phyloP scores from a whole-genome alignment of 2,888 invertebrate genomes.

The Dynastes tityus region DNA sequence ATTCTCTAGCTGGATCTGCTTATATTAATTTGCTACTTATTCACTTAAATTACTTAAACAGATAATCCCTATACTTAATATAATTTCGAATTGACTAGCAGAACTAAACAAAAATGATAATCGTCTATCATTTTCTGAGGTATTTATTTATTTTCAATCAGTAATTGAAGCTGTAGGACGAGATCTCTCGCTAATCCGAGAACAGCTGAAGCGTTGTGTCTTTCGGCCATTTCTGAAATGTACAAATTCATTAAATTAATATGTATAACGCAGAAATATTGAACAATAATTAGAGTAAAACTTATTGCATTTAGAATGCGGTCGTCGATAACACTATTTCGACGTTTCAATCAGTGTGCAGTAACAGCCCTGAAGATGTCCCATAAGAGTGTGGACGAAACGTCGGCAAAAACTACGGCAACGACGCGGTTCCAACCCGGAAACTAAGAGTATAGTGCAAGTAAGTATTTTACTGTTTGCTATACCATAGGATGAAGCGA shows the following conservation, averaged over 20 bases:
- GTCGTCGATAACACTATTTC: too few relatives aligned
- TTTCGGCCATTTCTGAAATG: constrained; percentile 95
- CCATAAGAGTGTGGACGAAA: too few relatives aligned
- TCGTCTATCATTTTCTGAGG: constrained; percentile 26
- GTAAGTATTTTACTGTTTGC: too few relatives aligned
- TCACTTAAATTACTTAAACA: constrained; percentile 6
- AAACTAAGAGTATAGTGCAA: too few relatives aligned
- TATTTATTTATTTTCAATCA: constrained; percentile 91
- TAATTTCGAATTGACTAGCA: constrained; percentile 33
- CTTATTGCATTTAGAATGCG: too few relatives aligned
- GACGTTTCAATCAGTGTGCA: too few relatives aligned
- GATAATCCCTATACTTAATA: background rate
- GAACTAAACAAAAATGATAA: constrained; percentile 6
- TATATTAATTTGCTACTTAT: background rate
- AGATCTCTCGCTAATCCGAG: constrained; percentile 88
- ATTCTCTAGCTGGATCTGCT: background rate
- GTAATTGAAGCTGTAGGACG: constrained; percentile 89
- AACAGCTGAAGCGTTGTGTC: constrained; percentile 89
- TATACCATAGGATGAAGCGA: too few relatives aligned
- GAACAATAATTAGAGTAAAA: background rate
- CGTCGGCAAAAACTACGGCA: too few relatives aligned
- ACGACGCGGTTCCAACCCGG: too few relatives aligned
- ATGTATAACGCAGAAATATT: background rate
- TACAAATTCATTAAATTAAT: background rate
- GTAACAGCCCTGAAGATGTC: too few relatives aligned